A percentile compares a stretch with the other conserved stretches of the same genome.
phyloP scores from a whole-genome alignment of 2,888 invertebrate species.

The Standfussiana lucernea region DNA sequence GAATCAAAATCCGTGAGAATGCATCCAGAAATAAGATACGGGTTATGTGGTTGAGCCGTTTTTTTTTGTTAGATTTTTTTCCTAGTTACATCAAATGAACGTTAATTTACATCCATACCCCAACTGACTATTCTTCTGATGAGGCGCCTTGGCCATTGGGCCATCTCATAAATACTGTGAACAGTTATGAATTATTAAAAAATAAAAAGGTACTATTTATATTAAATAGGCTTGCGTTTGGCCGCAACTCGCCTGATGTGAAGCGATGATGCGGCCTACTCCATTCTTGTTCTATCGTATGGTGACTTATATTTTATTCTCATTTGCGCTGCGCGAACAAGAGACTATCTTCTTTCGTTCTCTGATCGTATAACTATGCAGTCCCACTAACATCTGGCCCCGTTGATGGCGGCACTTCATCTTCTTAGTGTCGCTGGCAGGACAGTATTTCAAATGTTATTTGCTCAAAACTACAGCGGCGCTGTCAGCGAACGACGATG shows the following conservation, averaged over 20 bases:
- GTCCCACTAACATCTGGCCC: neutral
- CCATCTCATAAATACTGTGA: neutral
- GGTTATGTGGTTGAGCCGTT: neutral
- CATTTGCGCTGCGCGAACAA: neutral
- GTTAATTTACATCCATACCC: neutral
- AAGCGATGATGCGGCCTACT: too few species aligned
- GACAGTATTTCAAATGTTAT: too few species aligned
- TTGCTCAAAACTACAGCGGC: neutral
- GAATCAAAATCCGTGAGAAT: neutral
- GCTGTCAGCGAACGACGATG: neutral
- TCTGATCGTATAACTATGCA: neutral
- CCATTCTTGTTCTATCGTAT: neutral
- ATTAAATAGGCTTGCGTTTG: too few species aligned
- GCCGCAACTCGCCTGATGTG: too few species aligned
- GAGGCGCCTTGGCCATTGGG: neutral
- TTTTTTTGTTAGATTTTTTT: too few species aligned
- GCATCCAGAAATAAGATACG: neutral
- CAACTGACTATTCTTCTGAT: neutral
- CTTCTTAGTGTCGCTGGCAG: too few species aligned
- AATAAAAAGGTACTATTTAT: too few species aligned
- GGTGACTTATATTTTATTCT: neutral
- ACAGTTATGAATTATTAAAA: too few species aligned
- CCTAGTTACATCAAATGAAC: neutral
- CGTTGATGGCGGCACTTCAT: too few species aligned
- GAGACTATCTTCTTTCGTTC: neutral